Conservation (phyloP, 2,113 vertebrate genomes). For the Phrynosoma blainvillii region DNA sequence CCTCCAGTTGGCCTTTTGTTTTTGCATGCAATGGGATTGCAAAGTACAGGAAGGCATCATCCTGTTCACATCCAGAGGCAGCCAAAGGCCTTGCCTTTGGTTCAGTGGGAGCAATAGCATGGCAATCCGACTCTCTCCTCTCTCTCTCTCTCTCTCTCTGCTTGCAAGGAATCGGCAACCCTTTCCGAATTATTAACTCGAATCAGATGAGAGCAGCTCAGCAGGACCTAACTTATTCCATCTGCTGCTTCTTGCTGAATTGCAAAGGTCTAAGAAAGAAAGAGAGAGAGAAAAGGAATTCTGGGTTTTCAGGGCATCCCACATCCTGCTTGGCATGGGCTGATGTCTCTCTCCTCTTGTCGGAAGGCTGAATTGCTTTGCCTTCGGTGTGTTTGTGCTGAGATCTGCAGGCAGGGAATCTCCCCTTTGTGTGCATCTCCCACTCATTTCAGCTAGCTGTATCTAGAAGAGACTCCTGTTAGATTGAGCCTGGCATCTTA, state of each 20-base stretch:
- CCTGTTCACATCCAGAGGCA: no score
- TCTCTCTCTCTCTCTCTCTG: background rate
- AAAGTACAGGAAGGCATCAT: no score
- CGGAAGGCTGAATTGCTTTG: no score
- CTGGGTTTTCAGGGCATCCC: constrained; percentile 7
- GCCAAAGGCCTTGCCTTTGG: no score
- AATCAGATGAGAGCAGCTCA: constrained; percentile 15
- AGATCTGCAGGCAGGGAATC: accelerated
- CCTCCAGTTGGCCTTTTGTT: no score
- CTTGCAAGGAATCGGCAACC: constrained; percentile 1
- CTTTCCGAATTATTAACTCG: constrained; percentile 17
- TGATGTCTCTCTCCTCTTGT: accelerated
- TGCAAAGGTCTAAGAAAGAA: background rate
- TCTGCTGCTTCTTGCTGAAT: constrained; percentile 22
- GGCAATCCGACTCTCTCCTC: background rate
- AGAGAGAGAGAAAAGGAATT: background rate
- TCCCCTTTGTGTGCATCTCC: background rate
- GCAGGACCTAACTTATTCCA: constrained; percentile 26
- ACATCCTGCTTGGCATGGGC: background rate
- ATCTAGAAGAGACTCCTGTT: background rate
- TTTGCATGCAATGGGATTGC: no score
- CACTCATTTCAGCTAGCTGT: background rate
- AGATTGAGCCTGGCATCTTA: background rate
- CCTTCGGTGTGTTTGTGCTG: background rate
- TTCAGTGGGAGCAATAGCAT: background rate